phyloP scores from a whole-genome alignment of 2,113 vertebrate species.

The Brienomyrus brachyistius region DNA sequence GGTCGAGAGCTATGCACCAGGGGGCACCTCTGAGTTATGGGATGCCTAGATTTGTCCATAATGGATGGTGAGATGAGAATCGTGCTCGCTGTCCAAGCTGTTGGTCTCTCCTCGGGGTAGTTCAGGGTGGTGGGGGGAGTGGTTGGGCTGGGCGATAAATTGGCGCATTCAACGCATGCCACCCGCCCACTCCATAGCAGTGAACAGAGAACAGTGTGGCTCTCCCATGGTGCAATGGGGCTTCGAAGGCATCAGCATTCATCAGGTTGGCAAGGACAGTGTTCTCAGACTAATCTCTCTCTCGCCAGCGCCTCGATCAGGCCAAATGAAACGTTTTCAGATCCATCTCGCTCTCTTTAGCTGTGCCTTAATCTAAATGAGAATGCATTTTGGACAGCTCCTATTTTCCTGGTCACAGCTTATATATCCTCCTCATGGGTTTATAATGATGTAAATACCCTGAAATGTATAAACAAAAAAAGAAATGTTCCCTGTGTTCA shows the following conservation, averaged over 20 bases:
- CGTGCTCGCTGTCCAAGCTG: background rate
- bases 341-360: background rate
- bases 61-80: background rate
- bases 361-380: conserved; percentile 1
- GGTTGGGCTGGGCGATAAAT: background rate
- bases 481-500: background rate
- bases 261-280: background rate
- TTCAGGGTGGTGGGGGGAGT: background rate
- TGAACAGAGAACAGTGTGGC: background rate
- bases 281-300: background rate
- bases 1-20: background rate
- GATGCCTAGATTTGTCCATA: background rate
- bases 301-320: background rate
- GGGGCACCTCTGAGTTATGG: background rate
- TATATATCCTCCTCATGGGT: background rate
- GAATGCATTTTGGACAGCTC: conserved; percentile 2
- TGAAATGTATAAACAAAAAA: background rate
- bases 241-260: background rate
- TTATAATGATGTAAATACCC: background rate
- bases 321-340: background rate
- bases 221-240: background rate
- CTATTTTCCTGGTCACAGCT: background rate
- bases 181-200: background rate
- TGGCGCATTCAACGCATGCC: background rate
- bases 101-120: background rate